Evolutionary conservation across 2,888 invertebrate genomes (phyloP), one percentile per base, ranked within the genome.

Genomic region (Pimpla rufipes): DNA sequence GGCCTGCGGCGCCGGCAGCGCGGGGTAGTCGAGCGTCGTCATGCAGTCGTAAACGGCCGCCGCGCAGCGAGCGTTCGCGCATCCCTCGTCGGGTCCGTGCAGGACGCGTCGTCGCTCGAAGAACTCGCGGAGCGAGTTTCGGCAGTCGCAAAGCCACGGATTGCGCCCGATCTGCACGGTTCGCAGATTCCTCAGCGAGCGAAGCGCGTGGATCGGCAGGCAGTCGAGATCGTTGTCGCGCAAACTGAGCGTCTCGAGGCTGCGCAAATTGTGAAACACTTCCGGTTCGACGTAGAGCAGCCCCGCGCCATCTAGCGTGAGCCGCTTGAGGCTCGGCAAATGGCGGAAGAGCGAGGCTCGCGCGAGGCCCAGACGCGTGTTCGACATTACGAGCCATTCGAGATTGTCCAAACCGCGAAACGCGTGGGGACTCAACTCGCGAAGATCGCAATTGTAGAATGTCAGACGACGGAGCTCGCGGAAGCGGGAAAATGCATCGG

Each of bases 221-320:
- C 91, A 91, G 83, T 90, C 89, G 18, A 91, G 85, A 76, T 91
- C 91, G 64, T 91, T 91, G 64, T 91, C 89, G 40, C 89, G 87
- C 55, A 91, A 59, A 21, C 88, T 89, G 11, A 91, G 81, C 1
- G 81, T 87, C 71, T 90, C 89, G n/a, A 91, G 81, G 0, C 81
- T 81, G 18, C 87, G 37, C 3, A 87, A 42, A 42, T 66, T 40
- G 16, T 85, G 84, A 40, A 90, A 91, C 0, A 87, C 85, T 11
- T 88, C 85, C 0, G 90, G 87, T 57, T 91, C 91, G 50, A 91
- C 83, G 73, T 91, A 88, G 7, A 83, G 73, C 4, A 87, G 42
- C 0, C 77, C 82, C 10, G 87, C 89, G 82, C 87, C 87, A 21
- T 90, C 88, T 8, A 91, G 29, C 1, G 88, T 83, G 13, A 91